Base-by-base conservation (phyloP, 1,140 invertebrate species). In the Holotrichia oblita region DNA sequence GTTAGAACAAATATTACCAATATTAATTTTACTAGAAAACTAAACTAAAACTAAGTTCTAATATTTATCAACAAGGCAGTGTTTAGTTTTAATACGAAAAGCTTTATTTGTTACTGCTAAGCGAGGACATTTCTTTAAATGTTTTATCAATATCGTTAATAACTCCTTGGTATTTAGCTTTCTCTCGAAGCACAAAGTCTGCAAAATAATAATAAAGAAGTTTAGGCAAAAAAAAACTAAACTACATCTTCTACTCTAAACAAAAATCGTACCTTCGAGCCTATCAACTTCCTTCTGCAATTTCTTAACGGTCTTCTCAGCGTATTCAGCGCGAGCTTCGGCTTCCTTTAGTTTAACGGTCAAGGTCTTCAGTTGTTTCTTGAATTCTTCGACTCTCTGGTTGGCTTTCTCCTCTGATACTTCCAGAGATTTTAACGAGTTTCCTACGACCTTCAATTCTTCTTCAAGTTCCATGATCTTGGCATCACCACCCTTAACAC, bases 251-350 rank as follows among this genome's bases (percentile, higher is more conserved):
- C 76, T 41, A 77, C 69, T 14, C 44, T 3, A 41, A 72, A 14
- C 59, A 40, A 40, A 9, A 24, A 20, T 59, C 24, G 17, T 93
- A 99, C 98, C 98, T 97, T 99, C 98, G 89, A 99, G 95, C 94
- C 98, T 98, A 93, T 99, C 98, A 87, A 99, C 98, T 89, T 99
- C 98, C 93, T 99, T 99, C 91, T 99, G 98, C 84, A 99, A 91
- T 88, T 99, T 99, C 93, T 99, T 98, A 85, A 99, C 98, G 81
- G 98, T 98, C 91, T 99, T 98, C 89, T 99, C 99, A 85, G 98
- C 98, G 89, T 97, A 99, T 89, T 99, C 97, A 85, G 98, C 98
- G 85, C 98, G 95, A 85, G 98, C 98, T 89, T 99, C 98, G 87
- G 98, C 98, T 91, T 98, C 97, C 92, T 99, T 99, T 85, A 99